These are phyloP conservation scores for Silurus asotus DNA, from an alignment of 2,113 vertebrate species.

Conservation along the genomic window DNA sequence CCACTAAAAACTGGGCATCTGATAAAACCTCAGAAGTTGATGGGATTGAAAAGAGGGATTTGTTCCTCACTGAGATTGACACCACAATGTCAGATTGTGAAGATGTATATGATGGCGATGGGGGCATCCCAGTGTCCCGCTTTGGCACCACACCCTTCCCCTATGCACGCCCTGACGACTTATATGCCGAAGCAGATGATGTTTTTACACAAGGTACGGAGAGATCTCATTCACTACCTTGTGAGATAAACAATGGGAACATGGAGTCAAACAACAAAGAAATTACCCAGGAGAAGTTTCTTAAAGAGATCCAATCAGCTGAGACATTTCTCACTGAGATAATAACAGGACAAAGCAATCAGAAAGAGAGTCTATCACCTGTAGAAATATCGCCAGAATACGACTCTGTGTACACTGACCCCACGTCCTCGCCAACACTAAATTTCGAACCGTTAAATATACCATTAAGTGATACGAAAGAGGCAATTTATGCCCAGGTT, in stretches of 20 bases:
- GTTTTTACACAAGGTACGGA: constrained; percentile 67
- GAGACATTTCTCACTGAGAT: constrained; percentile 79
- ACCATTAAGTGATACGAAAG: constrained; percentile 66
- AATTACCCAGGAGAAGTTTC: constrained; percentile 74
- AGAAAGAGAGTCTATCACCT: constrained; percentile 62
- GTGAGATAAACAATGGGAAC: constrained; percentile 62
- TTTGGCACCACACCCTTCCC: constrained; percentile 66
- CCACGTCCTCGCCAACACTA: constrained; percentile 70
- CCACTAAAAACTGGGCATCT: constrained; percentile 58
- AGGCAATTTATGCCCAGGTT: constrained; percentile 79
- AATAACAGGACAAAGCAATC: constrained; percentile 71
- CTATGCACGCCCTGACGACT: constrained; percentile 59
- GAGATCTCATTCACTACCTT: constrained; percentile 69
- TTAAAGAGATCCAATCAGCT: constrained; percentile 76
- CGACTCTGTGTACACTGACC: constrained; percentile 75
- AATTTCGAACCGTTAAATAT: constrained; percentile 68
- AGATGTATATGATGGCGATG: constrained; percentile 59
- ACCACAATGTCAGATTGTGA: constrained; percentile 63
- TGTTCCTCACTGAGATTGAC: constrained; percentile 78
- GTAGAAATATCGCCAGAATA: constrained; percentile 73
- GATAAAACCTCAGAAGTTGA: constrained; percentile 50
- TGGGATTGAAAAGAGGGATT: constrained; percentile 62
- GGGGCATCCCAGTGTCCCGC: constrained; percentile 66
- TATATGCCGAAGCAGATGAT: constrained; percentile 69
- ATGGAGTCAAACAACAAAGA: constrained; percentile 55